Base-by-base conservation (phyloP, 1,140 invertebrate genomes). In the Calosoma granatense region DNA sequence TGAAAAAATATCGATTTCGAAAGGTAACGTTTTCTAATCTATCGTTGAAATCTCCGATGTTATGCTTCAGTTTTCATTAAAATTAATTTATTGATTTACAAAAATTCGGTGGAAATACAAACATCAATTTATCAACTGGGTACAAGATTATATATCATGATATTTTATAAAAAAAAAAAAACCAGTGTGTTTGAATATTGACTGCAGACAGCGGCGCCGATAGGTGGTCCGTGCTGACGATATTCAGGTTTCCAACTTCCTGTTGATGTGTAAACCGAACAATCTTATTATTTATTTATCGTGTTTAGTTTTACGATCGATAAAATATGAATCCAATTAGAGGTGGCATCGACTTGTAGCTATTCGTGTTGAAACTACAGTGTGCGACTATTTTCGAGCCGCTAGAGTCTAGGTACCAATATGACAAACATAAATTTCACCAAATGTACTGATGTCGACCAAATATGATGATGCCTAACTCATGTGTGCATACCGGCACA, bases 241-340 rank as follows among this genome's bases (percentile, higher is more conserved):
- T 36, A 36, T n/a, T 36, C 26, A 36, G n/a, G 26, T 36, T 36
- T 36, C 6, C n/a, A n/a, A 36, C 26, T 36, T 36, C 26, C 26
- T 36, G 26, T 36, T 9, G 26, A 36, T 36, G 6, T 36, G n/a
- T 36, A 9, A 47, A 47, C 41, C 15, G 3, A 47, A 47, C 9
- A 47, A 47, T 11, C 41, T 47, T 9, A 47, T 47, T 47, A 47
- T 47, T 47, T 47, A 47, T 47, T 47, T 47, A 11, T 12, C 41
- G 15, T 47, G 41, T 47, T 47, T 47, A 47, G 15, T 47, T 47
- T 47, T 47, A 47, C 17, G 41, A 47, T 47, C 41, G 41, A 47
- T 47, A 47, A 47, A 47, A 47, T 47, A 47, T 17, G 41, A 47
- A 12, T 47, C 41, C 41, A 47, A 47, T 47, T 47, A 47, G 41